A percentile compares a stretch with the other conserved stretches of the same genome.
Conservation (phyloP, 2,113 vertebrate genomes). For the Epinephelus moara region DNA sequence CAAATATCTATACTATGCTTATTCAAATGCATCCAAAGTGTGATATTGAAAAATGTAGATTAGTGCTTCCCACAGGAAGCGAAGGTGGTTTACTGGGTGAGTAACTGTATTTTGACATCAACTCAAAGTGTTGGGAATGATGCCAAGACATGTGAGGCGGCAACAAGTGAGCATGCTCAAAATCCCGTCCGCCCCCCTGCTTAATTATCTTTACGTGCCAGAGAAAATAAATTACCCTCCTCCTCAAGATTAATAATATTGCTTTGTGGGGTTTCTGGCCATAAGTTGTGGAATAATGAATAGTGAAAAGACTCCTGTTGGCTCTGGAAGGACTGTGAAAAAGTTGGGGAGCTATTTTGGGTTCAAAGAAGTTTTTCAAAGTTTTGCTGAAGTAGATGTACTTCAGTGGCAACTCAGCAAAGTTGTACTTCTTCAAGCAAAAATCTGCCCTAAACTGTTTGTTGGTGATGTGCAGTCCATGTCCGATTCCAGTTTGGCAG, state of each 20-base stretch:
- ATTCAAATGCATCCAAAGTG: constrained; percentile 31
- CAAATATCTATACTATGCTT: constrained; percentile 1
- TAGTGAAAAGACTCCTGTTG: constrained; percentile 30
- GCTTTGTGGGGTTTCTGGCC: constrained; percentile 56
- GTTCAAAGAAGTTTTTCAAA: constrained; percentile 4
- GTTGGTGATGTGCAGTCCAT: neutral
- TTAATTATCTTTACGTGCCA: constrained; percentile 75
- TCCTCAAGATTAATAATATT: constrained; percentile 72
- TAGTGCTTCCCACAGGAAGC: constrained; percentile 24
- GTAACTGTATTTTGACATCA: constrained; percentile 63
- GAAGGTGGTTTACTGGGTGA: constrained; percentile 37
- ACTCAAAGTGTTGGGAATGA: constrained; percentile 51
- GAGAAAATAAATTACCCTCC: constrained; percentile 76
- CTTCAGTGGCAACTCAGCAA: neutral
- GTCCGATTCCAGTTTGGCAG: neutral
- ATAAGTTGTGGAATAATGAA: constrained; percentile 63
- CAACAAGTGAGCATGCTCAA: constrained; percentile 46
- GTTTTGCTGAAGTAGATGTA: constrained; percentile 13
- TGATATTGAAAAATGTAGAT: constrained; percentile 48
- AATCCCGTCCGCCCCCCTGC: constrained; percentile 45
- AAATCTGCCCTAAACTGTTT: neutral
- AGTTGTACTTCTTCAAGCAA: neutral
- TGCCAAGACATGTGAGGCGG: constrained; percentile 55
- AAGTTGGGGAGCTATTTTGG: constrained; percentile 17
- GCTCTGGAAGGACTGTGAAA: constrained; percentile 43